Evolutionary conservation across 2,888 invertebrate genomes (phyloP), one percentile per base, ranked within the genome.

Genomic region (Amaurobius ferox): DNA sequence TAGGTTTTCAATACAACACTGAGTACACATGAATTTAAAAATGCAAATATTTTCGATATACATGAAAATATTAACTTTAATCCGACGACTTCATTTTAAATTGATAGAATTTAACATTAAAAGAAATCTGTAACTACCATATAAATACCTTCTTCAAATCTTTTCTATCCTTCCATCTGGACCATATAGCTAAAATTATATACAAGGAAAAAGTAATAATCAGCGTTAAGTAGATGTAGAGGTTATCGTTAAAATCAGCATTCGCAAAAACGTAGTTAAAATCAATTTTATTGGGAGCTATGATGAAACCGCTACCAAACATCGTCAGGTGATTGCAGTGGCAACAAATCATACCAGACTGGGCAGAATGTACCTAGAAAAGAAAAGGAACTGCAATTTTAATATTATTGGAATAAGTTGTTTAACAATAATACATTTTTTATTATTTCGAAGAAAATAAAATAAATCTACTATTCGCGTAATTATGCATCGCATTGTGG

Each of bases 271-370:
- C 91, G 88, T 91, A 92, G 88, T 90, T 90, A 90, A 92, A 93
- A 90, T 93, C 92, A 9, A 93, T 91, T 13, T 91, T 90, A 89
- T 92, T 92, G 0, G 92, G 92, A 11, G 91, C 90, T 0, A 92
- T 91, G 13, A 91, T 90, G 89, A 92, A 91, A 23, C 92, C 92
- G 0, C 91, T 91, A 0, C 91, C 91, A 88, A 93, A 93, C 48
- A 91, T 89, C 11, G 92, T 92, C 89, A 92, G 88, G 88, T 93
- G 93, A 19, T 88, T 88, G 64, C 88, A 86, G 0, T 68, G 61
- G 71, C 88, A 89, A 32, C 71, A 76, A 1, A 80, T 79, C 62
- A 55, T 73, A 23, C 48, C 39, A 5, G 79, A 61, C 5, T 64
- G 55, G 0, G 70, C 62, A 23, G 81, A 68, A 29, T 67, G 67